Evolutionary conservation across 2,888 invertebrate species (phyloP), one percentile per base, ranked within the genome.

Genomic region (Drosophila hawaiiensis): DNA sequence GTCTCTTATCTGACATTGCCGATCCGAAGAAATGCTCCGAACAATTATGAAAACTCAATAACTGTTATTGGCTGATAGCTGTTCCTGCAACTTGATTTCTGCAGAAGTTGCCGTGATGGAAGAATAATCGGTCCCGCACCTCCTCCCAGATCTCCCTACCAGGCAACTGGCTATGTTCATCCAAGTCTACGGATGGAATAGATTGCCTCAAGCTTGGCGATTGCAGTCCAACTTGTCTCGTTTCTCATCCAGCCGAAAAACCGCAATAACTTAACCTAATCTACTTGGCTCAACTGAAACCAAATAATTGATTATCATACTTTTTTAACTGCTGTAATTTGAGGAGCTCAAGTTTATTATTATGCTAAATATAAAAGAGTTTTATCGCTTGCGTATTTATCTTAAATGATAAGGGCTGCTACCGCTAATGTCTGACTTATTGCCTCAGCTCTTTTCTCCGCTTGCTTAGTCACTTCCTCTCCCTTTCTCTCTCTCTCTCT

Each of bases 321-420:
- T 59, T 50, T 35, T 61, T 61, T 56, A 54, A 35, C 53, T 55
- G 14, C 53, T 59, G n/a, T 39, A 69, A 47, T 52, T 60, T 47
- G 52, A 39, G 37, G 12, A 39, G 59, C 59, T 14, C n/a, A 65
- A 65, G 33, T 62, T 53, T 33, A 28, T 60, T 60, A 74, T 65
- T 60, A 35, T 39, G 71, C 49, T 64, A 28, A 56, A 47, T 33
- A 29, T 16, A 28, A 52, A 75, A 64, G 53, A 64, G 61, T 74
- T 69, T 69, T 58, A 58, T 39, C 41, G 59, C 49, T 50, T 19
- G 41, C 25, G 52, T 59, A 35, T 64, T 71, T 68, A 80, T 72
- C 77, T 73, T 72, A 72, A 80, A 68, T 78, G 73, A 76, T 78
- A 80, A 80, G 59, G 58, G 29, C 4, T 39, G 39, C 28, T 29